phyloP scores from a whole-genome alignment of 2,888 invertebrate species.

The Euclidia mi region DNA sequence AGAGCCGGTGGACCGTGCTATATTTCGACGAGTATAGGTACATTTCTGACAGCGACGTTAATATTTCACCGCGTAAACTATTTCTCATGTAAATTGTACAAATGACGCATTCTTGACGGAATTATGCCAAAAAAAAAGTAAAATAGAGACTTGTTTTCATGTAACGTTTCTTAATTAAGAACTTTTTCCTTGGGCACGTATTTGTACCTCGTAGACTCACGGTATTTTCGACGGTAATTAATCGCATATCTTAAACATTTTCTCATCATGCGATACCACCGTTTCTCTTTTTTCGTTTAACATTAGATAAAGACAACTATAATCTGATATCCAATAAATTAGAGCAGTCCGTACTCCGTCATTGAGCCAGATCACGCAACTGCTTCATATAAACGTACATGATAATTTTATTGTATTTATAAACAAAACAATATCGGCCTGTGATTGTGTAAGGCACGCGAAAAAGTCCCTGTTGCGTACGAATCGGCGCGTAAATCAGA shows the following conservation, averaged over 20 bases:
- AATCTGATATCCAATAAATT: conserved; percentile 12
- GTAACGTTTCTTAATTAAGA: conserved; percentile 15
- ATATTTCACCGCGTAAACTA: conserved; percentile 24
- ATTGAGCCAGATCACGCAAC: conserved; percentile 16
- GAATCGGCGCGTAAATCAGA: conserved; percentile 18
- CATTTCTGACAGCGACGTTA: conserved; percentile 25
- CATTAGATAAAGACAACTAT: conserved; percentile 3
- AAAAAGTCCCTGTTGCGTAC: conserved; percentile 19
- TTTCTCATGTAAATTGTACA: conserved; percentile 24
- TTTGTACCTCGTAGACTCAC: conserved; percentile 4
- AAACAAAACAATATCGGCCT: conserved; percentile 23
- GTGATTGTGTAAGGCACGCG: conserved; percentile 2
- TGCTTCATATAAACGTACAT: conserved; percentile 18
- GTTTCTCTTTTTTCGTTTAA: conserved; percentile 9
- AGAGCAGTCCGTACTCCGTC: conserved; percentile 24
- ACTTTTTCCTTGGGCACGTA: conserved; percentile 20
- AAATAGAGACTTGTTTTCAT: conserved; percentile 13
- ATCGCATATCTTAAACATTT: conserved; percentile 25
- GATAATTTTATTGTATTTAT: conserved; percentile 25
- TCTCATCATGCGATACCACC: conserved; percentile 4
- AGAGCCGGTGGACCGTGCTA: conserved; percentile 14
- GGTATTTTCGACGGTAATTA: conserved; percentile 28
- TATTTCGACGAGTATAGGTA: conserved; percentile 10
- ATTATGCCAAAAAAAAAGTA: conserved; percentile 7
- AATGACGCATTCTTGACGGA: conserved; percentile 30